A percentile compares a stretch with the other conserved stretches of the same genome.
Conservation (phyloP, 2,888 invertebrate genomes). For the Seira sanloemensis region DNA sequence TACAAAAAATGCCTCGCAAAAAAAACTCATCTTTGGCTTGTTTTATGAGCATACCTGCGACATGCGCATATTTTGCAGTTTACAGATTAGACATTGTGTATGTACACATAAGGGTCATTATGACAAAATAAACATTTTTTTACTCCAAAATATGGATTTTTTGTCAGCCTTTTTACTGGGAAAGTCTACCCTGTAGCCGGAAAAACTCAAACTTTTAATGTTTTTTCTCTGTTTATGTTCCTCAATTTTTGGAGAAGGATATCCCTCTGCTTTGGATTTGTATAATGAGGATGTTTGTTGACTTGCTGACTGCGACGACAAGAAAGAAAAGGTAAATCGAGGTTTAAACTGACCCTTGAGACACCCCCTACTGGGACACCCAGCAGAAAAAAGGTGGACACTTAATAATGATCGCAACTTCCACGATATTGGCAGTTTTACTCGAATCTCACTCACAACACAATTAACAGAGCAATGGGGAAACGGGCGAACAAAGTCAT, state of each 20-base stretch:
- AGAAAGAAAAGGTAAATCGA: conserved; percentile 29
- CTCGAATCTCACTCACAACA: neutral
- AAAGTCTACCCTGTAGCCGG: neutral
- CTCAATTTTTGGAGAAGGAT: neutral
- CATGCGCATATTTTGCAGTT: conserved; percentile 31
- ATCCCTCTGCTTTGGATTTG: conserved; percentile 14
- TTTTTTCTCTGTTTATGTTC: conserved; percentile 7
- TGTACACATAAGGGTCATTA: conserved; percentile 42
- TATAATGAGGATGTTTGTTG: conserved; percentile 48
- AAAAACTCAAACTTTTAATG: no score
- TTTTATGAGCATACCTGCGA: conserved; percentile 36
- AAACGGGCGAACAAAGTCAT: conserved; percentile 33
- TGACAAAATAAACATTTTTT: conserved; percentile 24
- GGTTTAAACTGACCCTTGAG: conserved; percentile 49
- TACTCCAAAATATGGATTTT: conserved; percentile 35
- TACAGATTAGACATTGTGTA: conserved; percentile 39
- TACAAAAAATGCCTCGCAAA: neutral
- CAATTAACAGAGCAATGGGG: neutral
- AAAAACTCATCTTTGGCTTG: neutral
- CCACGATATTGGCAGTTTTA: conserved; percentile 52
- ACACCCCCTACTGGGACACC: conserved; percentile 57
- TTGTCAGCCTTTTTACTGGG: conserved; percentile 14
- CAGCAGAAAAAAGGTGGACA: conserved; percentile 60
- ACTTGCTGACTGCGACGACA: conserved; percentile 40
- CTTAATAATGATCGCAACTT: conserved; percentile 47